Conservation (phyloP, 2,888 invertebrate genomes). For the Dasysyrphus tricinctus region DNA sequence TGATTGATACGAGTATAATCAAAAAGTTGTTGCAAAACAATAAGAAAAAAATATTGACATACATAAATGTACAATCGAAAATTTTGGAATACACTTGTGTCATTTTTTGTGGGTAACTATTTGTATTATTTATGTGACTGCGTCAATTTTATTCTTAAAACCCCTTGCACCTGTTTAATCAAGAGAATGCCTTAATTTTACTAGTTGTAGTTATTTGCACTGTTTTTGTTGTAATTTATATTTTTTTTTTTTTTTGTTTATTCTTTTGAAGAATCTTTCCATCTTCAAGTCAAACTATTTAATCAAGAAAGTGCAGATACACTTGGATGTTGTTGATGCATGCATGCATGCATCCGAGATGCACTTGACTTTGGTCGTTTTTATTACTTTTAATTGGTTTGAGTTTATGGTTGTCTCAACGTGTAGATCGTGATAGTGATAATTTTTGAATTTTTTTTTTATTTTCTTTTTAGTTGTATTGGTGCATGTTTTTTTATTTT, state of each 20-base stretch:
- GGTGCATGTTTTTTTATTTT: neutral
- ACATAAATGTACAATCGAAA: neutral
- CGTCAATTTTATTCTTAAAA: constrained; percentile 9
- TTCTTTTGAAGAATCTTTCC: constrained; percentile 16
- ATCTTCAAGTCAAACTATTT: constrained; percentile 29
- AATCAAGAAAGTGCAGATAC: constrained; percentile 39
- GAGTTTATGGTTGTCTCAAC: constrained; percentile 42
- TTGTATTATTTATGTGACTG: constrained; percentile 62
- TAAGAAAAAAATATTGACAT: constrained; percentile 10
- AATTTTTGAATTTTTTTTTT: neutral
- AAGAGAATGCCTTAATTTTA: constrained; percentile 1
- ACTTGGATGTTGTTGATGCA: constrained; percentile 12
- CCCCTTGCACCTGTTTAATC: constrained; percentile 28
- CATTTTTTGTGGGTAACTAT: constrained; percentile 58
- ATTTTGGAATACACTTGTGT: constrained; percentile 44
- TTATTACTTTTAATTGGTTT: constrained; percentile 69
- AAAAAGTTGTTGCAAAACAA: constrained; percentile 17
- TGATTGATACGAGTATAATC: neutral
- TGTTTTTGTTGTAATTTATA: constrained; percentile 3
- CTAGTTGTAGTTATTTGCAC: neutral
- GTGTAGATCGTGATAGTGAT: constrained; percentile 4
- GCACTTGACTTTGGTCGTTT: constrained; percentile 68
- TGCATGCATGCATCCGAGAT: constrained; percentile 16
- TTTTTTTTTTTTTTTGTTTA: neutral
- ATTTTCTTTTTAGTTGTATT: neutral